phyloP scores from a whole-genome alignment of 2,113 vertebrate species.

The Pterocles burchelli region DNA sequence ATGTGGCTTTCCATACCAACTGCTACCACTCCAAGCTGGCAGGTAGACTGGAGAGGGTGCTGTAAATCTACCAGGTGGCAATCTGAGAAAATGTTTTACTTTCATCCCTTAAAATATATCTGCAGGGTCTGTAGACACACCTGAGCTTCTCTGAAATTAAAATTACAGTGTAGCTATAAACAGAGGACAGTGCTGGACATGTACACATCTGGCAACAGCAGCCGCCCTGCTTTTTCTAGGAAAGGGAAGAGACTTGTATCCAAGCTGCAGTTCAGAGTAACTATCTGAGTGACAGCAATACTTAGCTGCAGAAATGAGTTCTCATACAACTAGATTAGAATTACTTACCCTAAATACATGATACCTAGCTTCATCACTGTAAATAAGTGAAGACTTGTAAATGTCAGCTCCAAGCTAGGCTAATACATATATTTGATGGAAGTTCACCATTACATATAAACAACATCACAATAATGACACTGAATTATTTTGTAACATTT shows the following conservation, averaged over 20 bases:
- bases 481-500: neutral
- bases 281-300: neutral
- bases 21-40: neutral
- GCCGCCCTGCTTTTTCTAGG: neutral
- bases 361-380: neutral
- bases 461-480: neutral
- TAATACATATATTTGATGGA: neutral
- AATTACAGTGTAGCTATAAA: neutral
- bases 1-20: neutral
- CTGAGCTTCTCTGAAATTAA: neutral
- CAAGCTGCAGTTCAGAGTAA: neutral
- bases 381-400: neutral
- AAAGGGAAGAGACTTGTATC: neutral
- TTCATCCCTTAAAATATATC: neutral
- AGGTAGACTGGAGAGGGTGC: neutral
- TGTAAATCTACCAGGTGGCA: neutral
- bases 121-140: neutral
- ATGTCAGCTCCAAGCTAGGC: neutral
- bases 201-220: neutral
- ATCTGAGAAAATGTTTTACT: neutral
- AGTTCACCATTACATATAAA: neutral
- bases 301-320: neutral
- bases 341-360: neutral
- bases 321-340: neutral
- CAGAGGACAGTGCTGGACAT: neutral